Evolutionary conservation across 2,797 vertebrate species (phyloP), one percentile per base, ranked within the genome.

Genomic region (Enteromius argenteus): DNA sequence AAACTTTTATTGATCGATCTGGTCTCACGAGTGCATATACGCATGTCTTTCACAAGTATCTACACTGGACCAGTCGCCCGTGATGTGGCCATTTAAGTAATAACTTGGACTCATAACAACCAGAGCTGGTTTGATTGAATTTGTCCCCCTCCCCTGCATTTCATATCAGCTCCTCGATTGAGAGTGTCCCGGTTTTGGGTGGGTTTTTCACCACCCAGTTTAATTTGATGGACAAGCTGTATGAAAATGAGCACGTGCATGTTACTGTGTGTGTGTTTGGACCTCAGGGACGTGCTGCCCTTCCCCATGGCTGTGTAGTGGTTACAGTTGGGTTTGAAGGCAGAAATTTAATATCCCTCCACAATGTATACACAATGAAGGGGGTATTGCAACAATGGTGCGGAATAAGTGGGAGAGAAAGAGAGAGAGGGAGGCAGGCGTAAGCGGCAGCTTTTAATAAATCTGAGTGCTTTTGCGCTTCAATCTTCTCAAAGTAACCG

Each of bases 401-500:
- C 27, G 37, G 87, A 76, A 88, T 91, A 84, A 79, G 90, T 74
- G 90, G 73, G 87, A 71, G 80, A 56, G 87, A 71, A 76, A 56
- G 71, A 81, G 77, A 84, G 90, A 79, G 80, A 66, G 72, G 53
- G 71, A 84, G 32, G 51, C 44, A 35, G 77, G 69, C 37, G 39
- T 62, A 53, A 87, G 87, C 87, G 88, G 85, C 85, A 84, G 90
- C 93, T 94, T 94, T 95, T 95, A 95, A 95, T 95, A 95, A 94
- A 93, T 94, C 89, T 90, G 93, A 95, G 94, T 95, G 94, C 93
- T 94, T 91, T 92, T 92, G 92, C 91, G 92, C 93, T 92, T 93
- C 92, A 93, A 91, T 94, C 92, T 93, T 88, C 90, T 91, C 90
- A 87, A 87, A 84, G 88, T 87, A 87, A 84, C 81, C 84, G 62